Evolutionary conservation across 2,888 invertebrate genomes (phyloP).

Genomic region (Mylabris sibirica): DNA sequence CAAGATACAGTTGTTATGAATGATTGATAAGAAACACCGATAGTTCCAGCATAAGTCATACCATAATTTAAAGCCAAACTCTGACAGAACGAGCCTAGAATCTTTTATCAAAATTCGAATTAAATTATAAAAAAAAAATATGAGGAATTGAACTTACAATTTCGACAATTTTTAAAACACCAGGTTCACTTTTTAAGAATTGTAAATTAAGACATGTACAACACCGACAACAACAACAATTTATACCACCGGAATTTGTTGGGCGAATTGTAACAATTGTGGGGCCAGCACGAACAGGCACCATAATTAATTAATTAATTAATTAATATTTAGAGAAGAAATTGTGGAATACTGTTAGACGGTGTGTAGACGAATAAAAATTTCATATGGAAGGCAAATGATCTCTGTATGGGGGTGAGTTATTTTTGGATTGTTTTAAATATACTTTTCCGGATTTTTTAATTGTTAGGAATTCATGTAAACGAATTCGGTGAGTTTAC

Average conservation of each 20-base stretch:
- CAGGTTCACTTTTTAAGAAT: slow-evolving; percentile 76
- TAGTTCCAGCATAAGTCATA: slow-evolving; percentile 72
- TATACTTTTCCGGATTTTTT: slow-evolving; percentile 31
- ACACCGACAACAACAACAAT: slow-evolving; percentile 77
- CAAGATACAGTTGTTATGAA: slow-evolving; percentile 83
- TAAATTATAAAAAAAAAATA: slow-evolving; percentile 12
- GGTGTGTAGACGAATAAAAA: slow-evolving; percentile 15
- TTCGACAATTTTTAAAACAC: slow-evolving; percentile 78
- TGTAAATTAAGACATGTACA: slow-evolving; percentile 82
- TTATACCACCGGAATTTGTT: slow-evolving; percentile 58
- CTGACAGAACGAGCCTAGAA: slow-evolving; percentile 83
- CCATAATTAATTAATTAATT: slow-evolving; percentile 35
- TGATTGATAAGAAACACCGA: slow-evolving; percentile 82
- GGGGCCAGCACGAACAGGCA: slow-evolving; percentile 63
- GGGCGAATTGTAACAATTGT: slow-evolving; percentile 62
- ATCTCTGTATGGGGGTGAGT: slow-evolving; percentile 27
- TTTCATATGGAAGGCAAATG: slow-evolving; percentile 25
- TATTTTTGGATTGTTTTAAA: slow-evolving; percentile 31
- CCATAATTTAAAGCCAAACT: slow-evolving; percentile 82
- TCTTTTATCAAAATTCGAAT: slow-evolving; percentile 60
- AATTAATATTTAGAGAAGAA: background rate
- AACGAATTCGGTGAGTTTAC: background rate
- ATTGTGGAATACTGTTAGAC: background rate
- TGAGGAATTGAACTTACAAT: slow-evolving; percentile 67
- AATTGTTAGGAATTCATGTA: background rate